Evolutionary conservation across 2,113 vertebrate species (phyloP), one percentile per base, ranked within the genome.

Genomic region (Carollia perspicillata): DNA sequence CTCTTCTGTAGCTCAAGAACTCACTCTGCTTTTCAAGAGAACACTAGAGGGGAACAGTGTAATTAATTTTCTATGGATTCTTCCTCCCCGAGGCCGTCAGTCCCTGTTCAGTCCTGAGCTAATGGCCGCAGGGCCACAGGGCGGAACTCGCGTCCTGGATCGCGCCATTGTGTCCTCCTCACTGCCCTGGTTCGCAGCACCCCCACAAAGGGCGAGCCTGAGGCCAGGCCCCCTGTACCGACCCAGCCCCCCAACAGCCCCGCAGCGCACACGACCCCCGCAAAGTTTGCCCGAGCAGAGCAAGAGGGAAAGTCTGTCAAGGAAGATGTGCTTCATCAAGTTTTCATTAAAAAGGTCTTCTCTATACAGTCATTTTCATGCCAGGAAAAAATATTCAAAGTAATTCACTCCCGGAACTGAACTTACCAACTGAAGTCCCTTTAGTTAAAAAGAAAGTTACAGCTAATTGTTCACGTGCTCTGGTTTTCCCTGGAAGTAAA

Each of bases 41-140:
- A 81, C 11, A 87, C 51, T 22, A 60, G 42, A 88, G 23, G 18
- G 66, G 72, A 84, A 28, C 9, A 30, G 69, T 4, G 2, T 83
- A 81, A 94, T 96, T 87, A 66, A 92, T 88, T 88, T 88, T 66
- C 84, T 94, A 10, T 60, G 83, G 89, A 75, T 95, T 65, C 79
- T 44, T 84, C 53, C 69, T 49, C n/a, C 58, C 71, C n/a, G 85
- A 91, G 47, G 78, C 68, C 47, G 58, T 47, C 63, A 81, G 68
- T 9, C 85, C 26, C 66, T n/a, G 42, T 3, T 75, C 35, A 14
- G 35, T 58, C 77, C 72, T 22, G 1, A 30, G 37, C 69, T 84
- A 86, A 93, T 77, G 75, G 89, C 69, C 42, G 26, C 44, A 42
- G 71, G 69, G 79, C 44, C 75, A 84, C 71, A 63, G 44, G 23